A percentile compares a stretch with the other conserved stretches of the same genome.
Conservation (phyloP, 1,140 invertebrate species). For the Drosophila albomicans region DNA sequence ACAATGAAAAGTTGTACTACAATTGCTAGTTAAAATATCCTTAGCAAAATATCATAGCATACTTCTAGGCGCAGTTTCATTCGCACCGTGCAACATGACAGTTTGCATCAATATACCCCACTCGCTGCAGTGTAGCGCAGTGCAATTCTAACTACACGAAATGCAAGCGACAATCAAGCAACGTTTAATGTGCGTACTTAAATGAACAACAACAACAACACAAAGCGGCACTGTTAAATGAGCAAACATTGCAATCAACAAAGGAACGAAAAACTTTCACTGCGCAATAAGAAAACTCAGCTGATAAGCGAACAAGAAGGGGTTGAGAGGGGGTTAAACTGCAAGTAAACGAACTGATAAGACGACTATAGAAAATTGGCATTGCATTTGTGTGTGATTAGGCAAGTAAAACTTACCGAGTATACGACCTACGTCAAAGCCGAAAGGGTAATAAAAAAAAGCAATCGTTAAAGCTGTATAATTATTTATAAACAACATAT, state of each 20-base stretch:
- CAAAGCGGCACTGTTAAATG: constrained; percentile 6
- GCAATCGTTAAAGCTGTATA: constrained; percentile 23
- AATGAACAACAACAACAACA: constrained; percentile 33
- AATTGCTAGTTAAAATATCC: no score
- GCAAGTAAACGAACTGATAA: constrained; percentile 66
- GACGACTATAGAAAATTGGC: constrained; percentile 23
- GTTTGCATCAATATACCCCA: constrained; percentile 6
- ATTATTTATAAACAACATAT: constrained; percentile 15
- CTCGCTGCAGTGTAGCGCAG: neutral
- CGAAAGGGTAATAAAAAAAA: constrained; percentile 32
- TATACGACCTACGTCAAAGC: constrained; percentile 61
- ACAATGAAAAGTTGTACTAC: no score
- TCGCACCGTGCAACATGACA: neutral
- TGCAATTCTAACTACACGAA: constrained; percentile 4
- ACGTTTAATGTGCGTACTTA: constrained; percentile 37
- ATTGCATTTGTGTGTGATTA: constrained; percentile 60
- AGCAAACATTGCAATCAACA: constrained; percentile 12
- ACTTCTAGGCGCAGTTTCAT: no score
- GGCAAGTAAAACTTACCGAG: neutral
- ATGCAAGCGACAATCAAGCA: constrained; percentile 20
- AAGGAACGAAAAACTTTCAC: constrained; percentile 76
- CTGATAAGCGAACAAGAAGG: constrained; percentile 52
- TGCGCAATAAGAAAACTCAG: constrained; percentile 72
- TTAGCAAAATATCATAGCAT: no score
- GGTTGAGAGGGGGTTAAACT: neutral